phyloP scores from a whole-genome alignment of 2,888 invertebrate species.

The Dicyrtoma fusca region DNA sequence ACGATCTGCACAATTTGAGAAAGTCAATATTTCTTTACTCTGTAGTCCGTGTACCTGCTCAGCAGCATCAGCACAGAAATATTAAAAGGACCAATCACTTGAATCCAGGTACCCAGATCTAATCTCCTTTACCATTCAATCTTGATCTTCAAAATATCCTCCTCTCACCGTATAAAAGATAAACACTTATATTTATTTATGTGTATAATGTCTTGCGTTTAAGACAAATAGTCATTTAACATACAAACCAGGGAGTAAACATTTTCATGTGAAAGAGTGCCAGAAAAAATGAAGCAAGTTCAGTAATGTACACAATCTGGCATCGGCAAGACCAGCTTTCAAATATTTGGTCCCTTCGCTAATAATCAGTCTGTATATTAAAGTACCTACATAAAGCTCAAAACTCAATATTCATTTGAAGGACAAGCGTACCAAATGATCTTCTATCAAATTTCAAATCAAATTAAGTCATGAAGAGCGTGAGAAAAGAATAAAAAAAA shows the following conservation, averaged over 20 bases:
- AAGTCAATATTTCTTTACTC: constrained; percentile 17
- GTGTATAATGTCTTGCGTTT: too few relatives aligned
- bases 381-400: too few relatives aligned
- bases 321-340: background rate
- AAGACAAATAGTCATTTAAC: too few relatives aligned
- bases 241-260: too few relatives aligned
- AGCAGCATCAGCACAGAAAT: background rate
- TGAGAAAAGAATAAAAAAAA: constrained; percentile 23
- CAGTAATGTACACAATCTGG: background rate
- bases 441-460: constrained; percentile 30
- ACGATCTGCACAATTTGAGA: constrained; percentile 4
- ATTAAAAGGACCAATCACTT: background rate
- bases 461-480: constrained; percentile 34
- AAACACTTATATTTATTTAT: too few relatives aligned
- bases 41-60: background rate
- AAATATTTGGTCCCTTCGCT: too few relatives aligned
- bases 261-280: too few relatives aligned
- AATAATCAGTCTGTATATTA: too few relatives aligned
- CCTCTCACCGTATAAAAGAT: too few relatives aligned
- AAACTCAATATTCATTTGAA: background rate
- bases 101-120: background rate
- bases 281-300: too few relatives aligned
- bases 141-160: too few relatives aligned
- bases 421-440: constrained; percentile 16
- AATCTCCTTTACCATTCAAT: too few relatives aligned